Percentiles rank a stretch among this genome's conserved stretches.
These are phyloP conservation scores for Brachypterus glaber DNA, from an alignment of 2,888 invertebrate species.

Conservation along the genomic window DNA sequence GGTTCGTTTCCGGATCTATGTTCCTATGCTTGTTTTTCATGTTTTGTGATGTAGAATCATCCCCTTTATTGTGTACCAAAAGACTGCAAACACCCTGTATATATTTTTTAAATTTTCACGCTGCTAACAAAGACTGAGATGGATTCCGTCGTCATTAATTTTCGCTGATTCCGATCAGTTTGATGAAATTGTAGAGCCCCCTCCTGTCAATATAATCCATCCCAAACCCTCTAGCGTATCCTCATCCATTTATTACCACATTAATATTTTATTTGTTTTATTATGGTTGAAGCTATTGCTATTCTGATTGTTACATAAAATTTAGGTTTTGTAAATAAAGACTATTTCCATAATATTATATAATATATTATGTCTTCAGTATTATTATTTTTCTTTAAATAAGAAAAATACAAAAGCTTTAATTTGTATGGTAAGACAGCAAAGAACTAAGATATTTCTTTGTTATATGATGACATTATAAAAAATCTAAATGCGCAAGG, in stretches of 20 bases:
- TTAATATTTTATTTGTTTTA: conserved; percentile 6
- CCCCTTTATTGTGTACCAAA: too few species aligned
- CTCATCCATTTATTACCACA: conserved; percentile 8
- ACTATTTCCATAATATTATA: conserved; percentile 11
- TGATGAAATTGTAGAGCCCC: conserved; percentile 57
- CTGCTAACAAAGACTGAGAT: conserved; percentile 42
- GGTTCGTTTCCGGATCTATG: too few species aligned
- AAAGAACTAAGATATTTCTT: too few species aligned
- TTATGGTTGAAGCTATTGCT: conserved; percentile 14
- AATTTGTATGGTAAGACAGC: too few species aligned
- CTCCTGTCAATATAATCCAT: conserved; percentile 60
- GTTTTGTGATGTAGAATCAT: too few species aligned
- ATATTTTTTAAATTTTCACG: too few species aligned
- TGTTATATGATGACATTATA: too few species aligned
- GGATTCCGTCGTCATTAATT: conserved; percentile 57
- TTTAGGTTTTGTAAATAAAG: conserved; percentile 11
- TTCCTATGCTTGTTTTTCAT: too few species aligned
- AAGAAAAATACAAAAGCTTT: too few species aligned
- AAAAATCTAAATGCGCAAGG: too few species aligned
- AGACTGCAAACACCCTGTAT: too few species aligned
- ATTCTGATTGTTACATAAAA: conserved; percentile 20
- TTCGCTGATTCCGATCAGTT: conserved; percentile 54
- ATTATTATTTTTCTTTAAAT: too few species aligned
- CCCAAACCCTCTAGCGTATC: conserved; percentile 46
- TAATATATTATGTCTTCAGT: neutral